Evolutionary conservation across 35 echinoderm and acorn worm genomes (phyloP), one percentile per base, ranked within the genome.

Genomic region (Heliocidaris erythrogramma): DNA sequence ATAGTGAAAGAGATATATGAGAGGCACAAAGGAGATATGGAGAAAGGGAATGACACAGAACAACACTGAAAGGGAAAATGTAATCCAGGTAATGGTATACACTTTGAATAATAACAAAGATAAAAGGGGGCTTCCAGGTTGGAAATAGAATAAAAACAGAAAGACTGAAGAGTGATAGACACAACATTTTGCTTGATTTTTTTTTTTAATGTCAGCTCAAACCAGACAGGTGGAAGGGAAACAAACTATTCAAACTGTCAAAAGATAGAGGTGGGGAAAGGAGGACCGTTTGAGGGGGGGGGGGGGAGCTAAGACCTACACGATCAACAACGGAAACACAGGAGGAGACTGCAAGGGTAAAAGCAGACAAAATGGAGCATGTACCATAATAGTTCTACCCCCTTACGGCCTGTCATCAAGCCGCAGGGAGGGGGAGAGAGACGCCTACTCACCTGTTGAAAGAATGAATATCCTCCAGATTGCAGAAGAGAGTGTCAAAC

Each of bases 381-480:
- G 3, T 78, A 4, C 65, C 65, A 18, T 78, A 78, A 78, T 78
- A n/a, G 65, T 78, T 78, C 1, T 56, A 78, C 65, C 65, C 65
- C 65, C 21, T 78, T 21, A 78, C 0, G 65, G 65, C 65, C 65
- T 78, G 65, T 78, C 65, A 78, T 78, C 65, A 78, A 6, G 65
- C 65, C 21, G 65, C 21, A 78, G 65, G 65, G 87, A 89, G 31
- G 16, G 85, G 56, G 60, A 92, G 47, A 52, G 35, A n/a, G 29
- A 84, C 49, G 32, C 49, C 60, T 52, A 97, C 97, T 97, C 88
- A 97, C 97, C 95, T 96, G 93, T 97, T 97, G 49, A 97, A 97
- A 47, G 88, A 48, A 88, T 95, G 92, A 49, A 97, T 96, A 91
- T 96, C 95, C 49, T 95, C 60, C 48, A 97, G 92, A 92, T 97